These are phyloP conservation scores for Odocoileus virginianus DNA, from an alignment of 2,113 vertebrate species.

Conservation along the genomic window DNA sequence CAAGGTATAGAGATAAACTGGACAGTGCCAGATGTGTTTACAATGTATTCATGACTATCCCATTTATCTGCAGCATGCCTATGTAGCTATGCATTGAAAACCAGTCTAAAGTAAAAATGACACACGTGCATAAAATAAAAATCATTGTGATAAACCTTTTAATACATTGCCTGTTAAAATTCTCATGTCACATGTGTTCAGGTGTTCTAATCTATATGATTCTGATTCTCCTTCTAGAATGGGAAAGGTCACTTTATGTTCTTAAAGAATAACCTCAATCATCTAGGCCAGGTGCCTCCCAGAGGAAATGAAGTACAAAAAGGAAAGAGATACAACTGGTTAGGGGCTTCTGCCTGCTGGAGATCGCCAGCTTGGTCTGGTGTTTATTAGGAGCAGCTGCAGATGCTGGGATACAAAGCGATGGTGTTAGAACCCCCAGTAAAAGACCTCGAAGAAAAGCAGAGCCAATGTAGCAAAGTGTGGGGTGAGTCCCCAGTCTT, in stretches of 20 bases:
- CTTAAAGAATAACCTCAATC: neutral
- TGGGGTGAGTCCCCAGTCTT: no score
- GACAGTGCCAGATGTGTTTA: neutral
- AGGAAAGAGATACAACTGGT: neutral
- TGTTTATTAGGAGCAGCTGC: neutral
- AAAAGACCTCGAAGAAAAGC: neutral
- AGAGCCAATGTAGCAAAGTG: rapidly evolving
- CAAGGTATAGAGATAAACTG: neutral
- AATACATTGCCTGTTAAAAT: neutral
- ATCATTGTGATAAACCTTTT: neutral
- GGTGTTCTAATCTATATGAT: neutral
- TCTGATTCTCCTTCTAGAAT: neutral
- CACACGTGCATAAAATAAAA: neutral
- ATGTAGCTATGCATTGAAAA: neutral
- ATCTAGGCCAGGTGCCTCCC: neutral
- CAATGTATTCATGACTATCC: neutral
- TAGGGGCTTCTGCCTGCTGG: neutral
- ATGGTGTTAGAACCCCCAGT: no score
- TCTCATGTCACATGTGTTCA: neutral
- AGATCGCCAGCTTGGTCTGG: neutral
- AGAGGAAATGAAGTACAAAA: neutral
- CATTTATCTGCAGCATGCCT: neutral
- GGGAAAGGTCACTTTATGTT: neutral
- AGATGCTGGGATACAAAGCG: neutral
- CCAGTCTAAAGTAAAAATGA: neutral